These are phyloP conservation scores for Tamias sibiricus DNA, from an alignment of 2,113 vertebrate genomes.

Conservation along the genomic window DNA sequence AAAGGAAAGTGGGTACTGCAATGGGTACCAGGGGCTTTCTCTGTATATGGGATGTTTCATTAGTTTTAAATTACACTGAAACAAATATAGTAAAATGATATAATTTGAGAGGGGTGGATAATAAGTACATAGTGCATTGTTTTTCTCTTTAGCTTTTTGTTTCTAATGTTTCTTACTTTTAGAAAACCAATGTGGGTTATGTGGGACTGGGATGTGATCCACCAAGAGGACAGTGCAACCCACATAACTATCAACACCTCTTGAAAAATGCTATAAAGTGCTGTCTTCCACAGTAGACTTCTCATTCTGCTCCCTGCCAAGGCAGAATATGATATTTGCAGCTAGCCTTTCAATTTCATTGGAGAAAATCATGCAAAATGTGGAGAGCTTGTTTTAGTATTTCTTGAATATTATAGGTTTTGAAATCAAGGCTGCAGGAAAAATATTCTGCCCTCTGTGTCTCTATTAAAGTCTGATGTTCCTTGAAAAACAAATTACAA, in stretches of 20 bases:
- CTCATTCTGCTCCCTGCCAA: not conserved
- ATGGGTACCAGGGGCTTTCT: not conserved
- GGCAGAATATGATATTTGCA: constrained; percentile 32
- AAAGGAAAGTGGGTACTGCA: not conserved
- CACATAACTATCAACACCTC: constrained; percentile 9
- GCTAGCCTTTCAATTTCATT: not conserved
- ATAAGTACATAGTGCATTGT: not conserved
- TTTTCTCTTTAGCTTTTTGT: not conserved
- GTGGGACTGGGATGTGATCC: not conserved
- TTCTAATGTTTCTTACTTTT: not conserved
- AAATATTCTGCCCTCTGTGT: not conserved
- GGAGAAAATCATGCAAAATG: constrained; percentile 17
- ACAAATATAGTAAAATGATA: not conserved
- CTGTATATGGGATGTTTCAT: not conserved
- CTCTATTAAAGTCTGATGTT: not conserved
- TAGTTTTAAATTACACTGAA: constrained; percentile 9
- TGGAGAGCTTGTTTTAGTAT: constrained; percentile 33
- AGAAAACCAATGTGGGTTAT: not conserved
- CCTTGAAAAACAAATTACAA: constrained; percentile 35
- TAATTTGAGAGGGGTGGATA: not conserved
- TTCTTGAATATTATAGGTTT: constrained; percentile 15
- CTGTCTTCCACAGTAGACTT: not conserved
- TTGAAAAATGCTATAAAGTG: not conserved
- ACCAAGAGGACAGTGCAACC: not conserved
- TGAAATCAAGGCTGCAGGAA: constrained; percentile 49